Evolutionary conservation across 1,140 invertebrate genomes (phyloP).

Genomic region (Drosophila saltans): DNA sequence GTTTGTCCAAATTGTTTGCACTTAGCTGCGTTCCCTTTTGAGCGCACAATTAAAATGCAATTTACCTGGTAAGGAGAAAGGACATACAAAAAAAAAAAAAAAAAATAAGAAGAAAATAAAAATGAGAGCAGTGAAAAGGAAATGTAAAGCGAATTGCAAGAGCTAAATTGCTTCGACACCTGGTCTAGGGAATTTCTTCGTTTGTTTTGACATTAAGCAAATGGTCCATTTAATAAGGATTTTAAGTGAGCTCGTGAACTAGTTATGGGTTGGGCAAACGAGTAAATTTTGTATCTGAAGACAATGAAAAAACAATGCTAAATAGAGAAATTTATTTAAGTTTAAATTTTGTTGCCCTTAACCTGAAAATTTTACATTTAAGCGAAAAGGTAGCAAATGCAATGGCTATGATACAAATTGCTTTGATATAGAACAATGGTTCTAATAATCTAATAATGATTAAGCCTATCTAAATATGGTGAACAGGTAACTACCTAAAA

Average conservation of each 20-base stretch:
- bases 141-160: slow-evolving; percentile 26
- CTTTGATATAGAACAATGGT: too few species aligned
- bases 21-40: slow-evolving; percentile 62
- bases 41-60: slow-evolving; percentile 76
- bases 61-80: slow-evolving; percentile 47
- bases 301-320: too few species aligned
- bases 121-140: slow-evolving; percentile 16
- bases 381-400: too few species aligned
- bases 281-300: too few species aligned
- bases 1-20: slow-evolving; percentile 74
- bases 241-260: slow-evolving; percentile 11
- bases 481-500: too few species aligned
- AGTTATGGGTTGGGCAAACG: neutral
- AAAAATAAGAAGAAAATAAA: slow-evolving; percentile 30
- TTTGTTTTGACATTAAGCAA: slow-evolving; percentile 10
- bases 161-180: slow-evolving; percentile 42
- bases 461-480: too few species aligned
- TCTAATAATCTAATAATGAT: too few species aligned
- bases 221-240: slow-evolving; percentile 34
- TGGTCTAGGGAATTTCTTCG: slow-evolving; percentile 22
- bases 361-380: too few species aligned
- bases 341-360: too few species aligned
- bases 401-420: too few species aligned
- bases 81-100: slow-evolving; percentile 42
- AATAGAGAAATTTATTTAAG: too few species aligned